A percentile compares a stretch with the other conserved stretches of the same genome.
These are phyloP conservation scores for Bactericera cockerelli DNA, from an alignment of 1,140 invertebrate genomes.

Conservation along the genomic window DNA sequence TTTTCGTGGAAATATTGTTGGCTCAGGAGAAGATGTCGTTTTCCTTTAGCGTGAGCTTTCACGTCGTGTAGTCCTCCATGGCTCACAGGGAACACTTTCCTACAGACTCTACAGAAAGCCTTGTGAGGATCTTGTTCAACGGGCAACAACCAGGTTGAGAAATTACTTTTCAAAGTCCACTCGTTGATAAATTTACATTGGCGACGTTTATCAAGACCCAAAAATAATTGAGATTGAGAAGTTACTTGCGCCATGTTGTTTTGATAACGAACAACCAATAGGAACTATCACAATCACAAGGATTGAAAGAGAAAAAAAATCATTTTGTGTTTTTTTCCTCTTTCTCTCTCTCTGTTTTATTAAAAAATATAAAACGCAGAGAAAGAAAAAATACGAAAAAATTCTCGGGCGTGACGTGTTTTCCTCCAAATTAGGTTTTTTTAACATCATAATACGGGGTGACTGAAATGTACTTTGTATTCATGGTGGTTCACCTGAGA, in stretches of 20 bases:
- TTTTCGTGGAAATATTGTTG: conserved; percentile 12
- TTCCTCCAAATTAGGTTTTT: conserved; percentile 4
- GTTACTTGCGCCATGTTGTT: conserved; percentile 21
- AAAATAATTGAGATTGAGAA: background rate
- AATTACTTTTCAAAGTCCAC: conserved; percentile 24
- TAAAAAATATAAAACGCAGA: background rate
- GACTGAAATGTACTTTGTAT: too few species aligned
- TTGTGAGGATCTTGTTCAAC: conserved; percentile 27
- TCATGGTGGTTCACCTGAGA: too few species aligned
- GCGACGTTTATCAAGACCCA: conserved; percentile 23
- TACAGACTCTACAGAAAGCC: conserved; percentile 27
- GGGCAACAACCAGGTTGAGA: conserved; percentile 25
- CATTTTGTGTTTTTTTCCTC: background rate
- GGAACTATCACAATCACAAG: too few species aligned
- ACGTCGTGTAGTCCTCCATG: conserved; percentile 28
- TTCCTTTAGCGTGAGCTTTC: conserved; percentile 27
- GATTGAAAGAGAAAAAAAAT: background rate
- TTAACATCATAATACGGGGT: background rate
- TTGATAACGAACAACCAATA: too few species aligned
- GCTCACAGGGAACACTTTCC: conserved; percentile 26
- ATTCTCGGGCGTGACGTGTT: conserved; percentile 7
- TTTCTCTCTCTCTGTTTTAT: too few species aligned
- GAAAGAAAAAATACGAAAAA: conserved; percentile 5
- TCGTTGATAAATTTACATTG: conserved; percentile 27
- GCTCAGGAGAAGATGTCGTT: conserved; percentile 25